Evolutionary conservation across 2,113 vertebrate genomes (phyloP).

Genomic region (Hylia prasina): DNA sequence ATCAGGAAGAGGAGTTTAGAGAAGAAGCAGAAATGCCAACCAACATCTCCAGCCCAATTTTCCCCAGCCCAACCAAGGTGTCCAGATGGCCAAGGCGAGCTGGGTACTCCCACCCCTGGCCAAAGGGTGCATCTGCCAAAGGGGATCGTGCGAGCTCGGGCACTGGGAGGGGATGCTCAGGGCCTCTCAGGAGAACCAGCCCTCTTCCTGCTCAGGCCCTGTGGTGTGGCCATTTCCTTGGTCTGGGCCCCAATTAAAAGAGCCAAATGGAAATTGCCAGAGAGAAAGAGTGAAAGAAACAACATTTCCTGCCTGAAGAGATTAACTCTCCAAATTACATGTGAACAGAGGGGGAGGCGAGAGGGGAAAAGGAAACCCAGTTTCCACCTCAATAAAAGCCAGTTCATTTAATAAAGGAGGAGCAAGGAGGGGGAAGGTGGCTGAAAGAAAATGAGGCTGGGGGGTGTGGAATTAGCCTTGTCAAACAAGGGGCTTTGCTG

Average conservation of each 20-base stretch:
- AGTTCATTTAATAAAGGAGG: conserved; percentile 82
- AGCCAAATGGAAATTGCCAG: conserved; percentile 30
- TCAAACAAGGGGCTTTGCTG: conserved; percentile 89
- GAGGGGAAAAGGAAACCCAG: conserved; percentile 81
- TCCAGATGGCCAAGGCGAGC: neutral
- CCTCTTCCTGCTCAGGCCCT: conserved; percentile 14
- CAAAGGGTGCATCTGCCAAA: accelerated
- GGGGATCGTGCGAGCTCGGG: accelerated
- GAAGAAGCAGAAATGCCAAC: neutral
- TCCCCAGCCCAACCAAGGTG: neutral
- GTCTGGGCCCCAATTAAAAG: conserved; percentile 64
- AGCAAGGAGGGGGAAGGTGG: conserved; percentile 40
- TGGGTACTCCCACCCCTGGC: neutral
- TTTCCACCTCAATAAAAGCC: conserved; percentile 76
- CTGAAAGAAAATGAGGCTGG: conserved; percentile 68
- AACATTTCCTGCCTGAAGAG: conserved; percentile 66
- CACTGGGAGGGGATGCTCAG: neutral
- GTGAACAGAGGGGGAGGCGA: conserved; percentile 41
- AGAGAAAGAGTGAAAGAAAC: conserved; percentile 64
- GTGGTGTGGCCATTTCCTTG: conserved; percentile 25
- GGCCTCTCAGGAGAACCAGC: neutral
- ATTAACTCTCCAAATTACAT: conserved; percentile 71
- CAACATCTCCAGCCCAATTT: neutral
- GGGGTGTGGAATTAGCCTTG: conserved; percentile 83
- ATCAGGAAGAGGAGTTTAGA: neutral